Evolutionary conservation across 2,888 invertebrate species (phyloP).

Genomic region (Mystacides longicornis): DNA sequence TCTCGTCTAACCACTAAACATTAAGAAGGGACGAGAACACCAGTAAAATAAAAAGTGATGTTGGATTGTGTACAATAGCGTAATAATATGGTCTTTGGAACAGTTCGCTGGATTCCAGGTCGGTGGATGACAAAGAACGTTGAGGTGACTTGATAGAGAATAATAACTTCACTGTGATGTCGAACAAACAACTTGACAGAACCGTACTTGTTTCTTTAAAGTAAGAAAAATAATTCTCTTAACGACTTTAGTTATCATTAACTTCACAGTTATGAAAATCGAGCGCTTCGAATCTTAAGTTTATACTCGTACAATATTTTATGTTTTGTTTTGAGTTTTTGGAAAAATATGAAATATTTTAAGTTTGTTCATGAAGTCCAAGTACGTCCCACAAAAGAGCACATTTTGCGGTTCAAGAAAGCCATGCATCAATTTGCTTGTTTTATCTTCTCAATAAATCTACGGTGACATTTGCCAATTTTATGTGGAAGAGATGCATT

Average conservation of each 20-base stretch:
- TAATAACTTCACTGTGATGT: neutral
- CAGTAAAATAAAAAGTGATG: neutral
- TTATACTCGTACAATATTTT: too few relatives aligned
- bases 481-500: slow-evolving; percentile 8
- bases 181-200: neutral
- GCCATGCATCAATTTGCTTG: slow-evolving; percentile 22
- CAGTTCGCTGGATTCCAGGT: neutral
- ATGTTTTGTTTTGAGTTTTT: too few relatives aligned
- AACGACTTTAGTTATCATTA: too few relatives aligned
- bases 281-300: too few relatives aligned
- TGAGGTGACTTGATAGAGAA: neutral
- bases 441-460: slow-evolving; percentile 24
- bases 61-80: neutral
- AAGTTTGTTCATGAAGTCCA: too few relatives aligned
- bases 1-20: too few relatives aligned
- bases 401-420: slow-evolving; percentile 1
- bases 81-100: neutral
- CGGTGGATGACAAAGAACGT: neutral
- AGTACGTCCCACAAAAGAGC: neutral
- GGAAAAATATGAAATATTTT: too few relatives aligned
- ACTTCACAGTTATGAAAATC: too few relatives aligned
- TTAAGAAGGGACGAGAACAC: neutral
- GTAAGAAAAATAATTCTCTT: neutral
- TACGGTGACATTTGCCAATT: slow-evolving; percentile 24
- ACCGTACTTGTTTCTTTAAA: neutral